Evolutionary conservation across 2,113 vertebrate genomes (phyloP), one percentile per base, ranked within the genome.

Genomic region (Misgurnus mizolepis): DNA sequence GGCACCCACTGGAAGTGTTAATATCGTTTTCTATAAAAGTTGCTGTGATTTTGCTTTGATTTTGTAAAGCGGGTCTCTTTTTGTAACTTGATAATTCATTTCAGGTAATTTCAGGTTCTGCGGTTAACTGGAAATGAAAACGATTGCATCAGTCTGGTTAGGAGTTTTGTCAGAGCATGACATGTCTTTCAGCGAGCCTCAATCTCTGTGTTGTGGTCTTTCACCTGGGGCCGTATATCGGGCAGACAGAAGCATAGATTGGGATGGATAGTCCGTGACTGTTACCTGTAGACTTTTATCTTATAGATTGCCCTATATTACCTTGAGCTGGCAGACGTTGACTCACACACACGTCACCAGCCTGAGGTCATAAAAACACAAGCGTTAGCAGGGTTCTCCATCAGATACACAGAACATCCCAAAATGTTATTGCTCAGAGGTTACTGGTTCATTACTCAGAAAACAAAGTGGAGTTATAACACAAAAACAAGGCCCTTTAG

Each of bases 251-350:
- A 34, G 27, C 27, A 34, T 34, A 34, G 27, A 34, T 34, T 67
- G 55, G 74, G 64, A 8, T 50, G 49, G 73, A 22, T 39, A 78
- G n/a, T 76, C 68, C 78, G 78, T 66, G 53, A 60, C 62, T 43
- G 6, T 67, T 82, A 85, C 81, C 78, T 83, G 78, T 41, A n/a
- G 34, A 65, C 14, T 71, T 61, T 79, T 82, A 84, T 82, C 76
- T 60, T 18, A 74, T n/a, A 69, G 39, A 43, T 43, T 61, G 11
- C 39, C 18, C n/a, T 70, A 27, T 62, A 56, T 80, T 56, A 43
- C 10, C 18, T 60, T 47, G 17, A 56, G 56, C 11, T 70, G 56
- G 61, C 80, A 85, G 76, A 85, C 80, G 50, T 6, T 85, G 80
- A 85, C 65, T 85, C 83, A 81, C 56, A 65, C 49, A 50, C 50